Percentiles rank a stretch among this genome's conserved stretches.
phyloP scores from a whole-genome alignment of 2,888 invertebrate genomes.

The Rotaria magnacalcarata region DNA sequence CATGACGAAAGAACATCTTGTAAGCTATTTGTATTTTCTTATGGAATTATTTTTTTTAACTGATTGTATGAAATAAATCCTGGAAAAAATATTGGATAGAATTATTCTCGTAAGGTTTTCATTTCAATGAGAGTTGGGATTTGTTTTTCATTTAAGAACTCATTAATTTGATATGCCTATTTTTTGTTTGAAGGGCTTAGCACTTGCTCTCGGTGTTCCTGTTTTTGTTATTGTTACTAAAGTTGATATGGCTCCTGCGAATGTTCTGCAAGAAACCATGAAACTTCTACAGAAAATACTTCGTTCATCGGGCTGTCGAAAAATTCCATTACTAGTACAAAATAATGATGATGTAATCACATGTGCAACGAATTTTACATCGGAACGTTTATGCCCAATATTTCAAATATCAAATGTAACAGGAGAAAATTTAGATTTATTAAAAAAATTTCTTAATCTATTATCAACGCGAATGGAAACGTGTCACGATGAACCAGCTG shows the following conservation, averaged over 20 bases:
- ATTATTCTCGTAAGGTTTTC: no score
- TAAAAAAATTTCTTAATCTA: slow-evolving; percentile 92
- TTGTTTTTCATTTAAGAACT: no score
- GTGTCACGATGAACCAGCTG: slow-evolving; percentile 80
- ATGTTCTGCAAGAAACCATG: slow-evolving; percentile 82
- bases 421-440: slow-evolving; percentile 83
- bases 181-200: slow-evolving; percentile 66
- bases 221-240: slow-evolving; percentile 98
- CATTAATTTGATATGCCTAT: no score
- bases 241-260: slow-evolving; percentile 87
- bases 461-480: slow-evolving; percentile 75
- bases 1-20: slow-evolving; percentile 97
- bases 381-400: slow-evolving; percentile 90
- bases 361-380: slow-evolving; percentile 94
- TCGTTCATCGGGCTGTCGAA: slow-evolving; percentile 92
- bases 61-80: no score
- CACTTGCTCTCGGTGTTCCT: slow-evolving; percentile 88
- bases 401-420: slow-evolving; percentile 98
- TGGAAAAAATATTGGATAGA: no score
- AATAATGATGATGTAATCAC: slow-evolving; percentile 84
- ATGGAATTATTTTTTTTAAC: no score
- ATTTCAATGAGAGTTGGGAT: no score
- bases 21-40: neutral
- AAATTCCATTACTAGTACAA: slow-evolving; percentile 94
- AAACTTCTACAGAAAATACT: slow-evolving; percentile 83